Percentiles rank a stretch among this genome's conserved stretches.
Conservation (phyloP, 2,888 invertebrate species). For the Silvanus unidentatus region DNA sequence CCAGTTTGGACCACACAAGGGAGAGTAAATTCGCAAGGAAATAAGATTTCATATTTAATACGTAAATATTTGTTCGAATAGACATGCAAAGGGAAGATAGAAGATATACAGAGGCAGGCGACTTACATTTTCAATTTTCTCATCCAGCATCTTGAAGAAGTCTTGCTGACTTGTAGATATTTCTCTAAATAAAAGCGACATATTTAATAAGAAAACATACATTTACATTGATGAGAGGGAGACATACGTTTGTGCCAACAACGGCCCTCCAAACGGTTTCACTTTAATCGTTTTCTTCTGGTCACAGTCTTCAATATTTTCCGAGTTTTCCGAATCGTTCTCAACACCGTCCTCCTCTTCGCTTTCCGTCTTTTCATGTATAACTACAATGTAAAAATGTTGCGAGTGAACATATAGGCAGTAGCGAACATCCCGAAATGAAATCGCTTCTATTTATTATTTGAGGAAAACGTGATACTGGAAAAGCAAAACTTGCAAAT, state of each 20-base stretch:
- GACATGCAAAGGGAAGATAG: too few relatives aligned
- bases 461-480: too few relatives aligned
- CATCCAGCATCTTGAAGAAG: conserved; percentile 89
- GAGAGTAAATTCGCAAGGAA: too few relatives aligned
- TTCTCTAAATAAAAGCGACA: conserved; percentile 60
- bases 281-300: conserved; percentile 38
- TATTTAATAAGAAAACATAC: conserved; percentile 1
- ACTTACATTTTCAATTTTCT: conserved; percentile 83
- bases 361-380: conserved; percentile 36
- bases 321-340: conserved; percentile 31
- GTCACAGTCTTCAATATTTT: conserved; percentile 37
- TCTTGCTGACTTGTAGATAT: conserved; percentile 85
- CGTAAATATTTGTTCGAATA: too few relatives aligned
- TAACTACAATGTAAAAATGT: conserved; percentile 29
- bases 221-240: background rate
- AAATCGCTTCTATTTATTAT: too few relatives aligned
- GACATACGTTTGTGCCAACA: conserved; percentile 39
- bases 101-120: too few relatives aligned
- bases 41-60: too few relatives aligned
- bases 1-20: too few relatives aligned
- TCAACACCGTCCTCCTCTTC: conserved; percentile 38
- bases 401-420: too few relatives aligned
- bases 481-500: too few relatives aligned
- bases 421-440: too few relatives aligned
- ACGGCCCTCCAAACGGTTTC: conserved; percentile 40